Evolutionary conservation across 2,888 invertebrate species (phyloP).

Genomic region (Chydorus sphaericus): DNA sequence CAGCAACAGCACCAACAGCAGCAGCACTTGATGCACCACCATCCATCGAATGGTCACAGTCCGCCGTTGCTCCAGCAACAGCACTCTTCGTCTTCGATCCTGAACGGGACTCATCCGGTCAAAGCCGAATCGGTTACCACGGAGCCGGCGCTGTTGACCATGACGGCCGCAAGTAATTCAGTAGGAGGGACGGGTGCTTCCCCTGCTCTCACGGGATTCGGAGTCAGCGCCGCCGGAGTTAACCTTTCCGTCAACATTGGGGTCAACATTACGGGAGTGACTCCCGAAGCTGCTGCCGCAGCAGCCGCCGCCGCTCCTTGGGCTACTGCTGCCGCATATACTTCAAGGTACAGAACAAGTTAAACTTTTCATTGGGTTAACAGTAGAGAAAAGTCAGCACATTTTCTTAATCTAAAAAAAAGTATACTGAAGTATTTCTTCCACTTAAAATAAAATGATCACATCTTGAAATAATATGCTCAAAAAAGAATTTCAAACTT

Average conservation of each 20-base stretch:
- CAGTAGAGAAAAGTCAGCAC: too few species aligned
- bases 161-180: background rate
- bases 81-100: background rate
- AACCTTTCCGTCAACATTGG: constrained; percentile 11
- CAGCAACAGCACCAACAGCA: background rate
- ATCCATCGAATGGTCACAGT: background rate
- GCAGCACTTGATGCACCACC: too few species aligned
- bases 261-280: constrained; percentile 10
- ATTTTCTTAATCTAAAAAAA: too few species aligned
- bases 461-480: background rate
- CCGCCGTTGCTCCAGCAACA: background rate
- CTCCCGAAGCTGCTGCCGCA: constrained; percentile 7
- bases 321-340: constrained; percentile 8
- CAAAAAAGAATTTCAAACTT: background rate
- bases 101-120: too few species aligned
- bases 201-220: background rate
- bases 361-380: background rate
- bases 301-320: background rate
- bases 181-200: background rate
- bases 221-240: constrained; percentile 8
- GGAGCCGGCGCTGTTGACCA: too few species aligned
- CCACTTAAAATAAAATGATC: background rate
- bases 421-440: background rate
- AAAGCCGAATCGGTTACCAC: too few species aligned
- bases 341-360: constrained; percentile 2